Evolutionary conservation across 53 echinoderm and acorn worm species (phyloP), one percentile per base, ranked within the genome.

Genomic region (Henricia sp.): DNA sequence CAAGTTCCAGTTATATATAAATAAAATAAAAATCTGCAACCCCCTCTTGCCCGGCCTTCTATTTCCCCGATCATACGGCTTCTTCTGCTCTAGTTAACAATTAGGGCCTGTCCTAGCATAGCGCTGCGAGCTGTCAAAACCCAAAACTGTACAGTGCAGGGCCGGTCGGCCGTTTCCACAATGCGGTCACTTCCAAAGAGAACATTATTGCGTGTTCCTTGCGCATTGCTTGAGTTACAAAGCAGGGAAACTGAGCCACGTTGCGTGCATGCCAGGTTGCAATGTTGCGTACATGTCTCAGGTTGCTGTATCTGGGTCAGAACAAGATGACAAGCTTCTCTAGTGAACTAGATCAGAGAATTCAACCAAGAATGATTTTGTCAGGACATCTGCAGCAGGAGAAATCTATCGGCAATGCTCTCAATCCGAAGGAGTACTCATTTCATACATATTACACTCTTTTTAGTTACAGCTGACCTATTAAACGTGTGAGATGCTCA

Each of bases 81-180:
- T 26, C 76, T 76, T 76, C 76, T 55, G 76, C 76, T 76, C 76
- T 59, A 76, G 76, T 76, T 76, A 51, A 41, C 76, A 76, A 76
- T 76, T 40, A 27, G 76, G 59, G 27, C 27, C 37, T 51, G 42
- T 17, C 76, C 41, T 59, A 57, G 60, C 43, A 26, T 76, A n/a
- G n/a, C n/a, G n/a, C n/a, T n/a, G n/a, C n/a, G 42, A 76, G 76
- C 76, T 76, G 76, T 76, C 76, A 56, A 76, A 76, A 76, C 59
- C 67, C 68, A n/a, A 59, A 76, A 42, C 76, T 43, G 11, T 41
- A 50, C 57, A 41, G 14, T 41, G 70, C 57, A 41, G 14, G 44
- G 56, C 54, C 34, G 32, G 35, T 74, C 38, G 44, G 56, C 54
- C 34, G 32, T 36, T 74, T 55, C 21, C 35, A 74, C 37, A 41